A percentile compares a stretch with the other conserved stretches of the same genome.
Conservation (phyloP, 2,113 vertebrate genomes). For the Scolopax mira region DNA sequence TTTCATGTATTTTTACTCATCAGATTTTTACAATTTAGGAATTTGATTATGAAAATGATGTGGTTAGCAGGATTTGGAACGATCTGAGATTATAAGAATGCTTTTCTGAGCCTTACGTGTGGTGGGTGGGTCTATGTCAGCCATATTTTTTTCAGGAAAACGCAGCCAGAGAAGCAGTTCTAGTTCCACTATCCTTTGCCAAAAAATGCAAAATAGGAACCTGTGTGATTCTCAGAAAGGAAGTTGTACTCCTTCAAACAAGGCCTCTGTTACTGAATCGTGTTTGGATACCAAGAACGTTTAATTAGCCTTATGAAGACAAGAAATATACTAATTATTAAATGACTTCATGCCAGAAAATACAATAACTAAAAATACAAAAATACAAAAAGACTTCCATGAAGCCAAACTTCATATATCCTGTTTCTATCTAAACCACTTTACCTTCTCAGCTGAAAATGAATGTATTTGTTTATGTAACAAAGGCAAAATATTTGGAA, state of each 20-base stretch:
- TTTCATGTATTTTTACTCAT: background rate
- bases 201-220: background rate
- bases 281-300: background rate
- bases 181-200: background rate
- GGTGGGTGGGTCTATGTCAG: background rate
- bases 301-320: background rate
- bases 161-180: background rate
- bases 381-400: background rate
- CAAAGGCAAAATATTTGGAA: background rate
- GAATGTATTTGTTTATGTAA: background rate
- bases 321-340: background rate
- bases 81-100: background rate
- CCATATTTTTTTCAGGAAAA: background rate
- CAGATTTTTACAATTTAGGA: background rate
- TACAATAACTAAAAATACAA: background rate
- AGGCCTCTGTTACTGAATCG: background rate
- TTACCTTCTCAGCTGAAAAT: background rate
- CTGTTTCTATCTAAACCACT: background rate
- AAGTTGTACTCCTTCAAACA: background rate
- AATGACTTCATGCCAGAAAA: background rate
- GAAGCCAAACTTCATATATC: background rate
- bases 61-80: background rate
- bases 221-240: background rate
- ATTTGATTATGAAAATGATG: background rate
- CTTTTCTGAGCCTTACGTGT: background rate